These are phyloP conservation scores for Ichneumoninae sp. DNA, from an alignment of 2,888 invertebrate genomes.

Conservation along the genomic window DNA sequence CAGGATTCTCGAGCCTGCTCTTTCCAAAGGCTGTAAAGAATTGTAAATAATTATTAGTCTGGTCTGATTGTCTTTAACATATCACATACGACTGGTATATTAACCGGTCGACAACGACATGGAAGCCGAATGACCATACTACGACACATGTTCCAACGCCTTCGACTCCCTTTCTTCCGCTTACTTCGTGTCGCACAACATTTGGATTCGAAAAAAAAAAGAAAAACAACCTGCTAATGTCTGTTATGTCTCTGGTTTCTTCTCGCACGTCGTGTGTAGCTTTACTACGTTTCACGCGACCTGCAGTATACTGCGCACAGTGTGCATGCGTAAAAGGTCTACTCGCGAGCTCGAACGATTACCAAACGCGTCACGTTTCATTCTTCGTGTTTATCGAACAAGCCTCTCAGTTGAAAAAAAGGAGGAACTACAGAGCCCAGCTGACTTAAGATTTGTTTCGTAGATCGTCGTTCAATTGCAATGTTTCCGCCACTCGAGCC, in stretches of 20 bases:
- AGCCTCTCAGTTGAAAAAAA: slow-evolving; percentile 32
- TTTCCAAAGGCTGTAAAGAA: background rate
- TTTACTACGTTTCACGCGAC: slow-evolving; percentile 54
- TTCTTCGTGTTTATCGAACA: slow-evolving; percentile 60
- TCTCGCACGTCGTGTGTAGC: slow-evolving; percentile 36
- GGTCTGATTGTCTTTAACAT: background rate
- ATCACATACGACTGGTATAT: background rate
- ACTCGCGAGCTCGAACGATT: slow-evolving; percentile 49
- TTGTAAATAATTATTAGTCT: background rate
- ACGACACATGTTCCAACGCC: slow-evolving; percentile 52
- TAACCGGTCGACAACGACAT: slow-evolving; percentile 44
- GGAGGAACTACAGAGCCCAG: background rate
- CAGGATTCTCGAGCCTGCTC: background rate
- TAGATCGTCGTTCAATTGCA: slow-evolving; percentile 38
- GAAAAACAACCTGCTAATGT: slow-evolving; percentile 48
- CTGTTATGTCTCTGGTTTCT: slow-evolving; percentile 64
- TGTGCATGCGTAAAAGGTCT: background rate
- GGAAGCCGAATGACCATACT: slow-evolving; percentile 38
- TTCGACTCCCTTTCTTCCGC: slow-evolving; percentile 35
- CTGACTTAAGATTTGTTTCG: slow-evolving; percentile 50
- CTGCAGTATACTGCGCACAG: slow-evolving; percentile 25
- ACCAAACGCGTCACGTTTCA: slow-evolving; percentile 64
- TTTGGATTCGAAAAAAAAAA: slow-evolving; percentile 22
- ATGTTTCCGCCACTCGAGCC: background rate
- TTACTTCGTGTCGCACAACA: slow-evolving; percentile 39